Evolutionary conservation across 2,797 vertebrate genomes (phyloP).

Genomic region (Lagorchestes hirsutus): DNA sequence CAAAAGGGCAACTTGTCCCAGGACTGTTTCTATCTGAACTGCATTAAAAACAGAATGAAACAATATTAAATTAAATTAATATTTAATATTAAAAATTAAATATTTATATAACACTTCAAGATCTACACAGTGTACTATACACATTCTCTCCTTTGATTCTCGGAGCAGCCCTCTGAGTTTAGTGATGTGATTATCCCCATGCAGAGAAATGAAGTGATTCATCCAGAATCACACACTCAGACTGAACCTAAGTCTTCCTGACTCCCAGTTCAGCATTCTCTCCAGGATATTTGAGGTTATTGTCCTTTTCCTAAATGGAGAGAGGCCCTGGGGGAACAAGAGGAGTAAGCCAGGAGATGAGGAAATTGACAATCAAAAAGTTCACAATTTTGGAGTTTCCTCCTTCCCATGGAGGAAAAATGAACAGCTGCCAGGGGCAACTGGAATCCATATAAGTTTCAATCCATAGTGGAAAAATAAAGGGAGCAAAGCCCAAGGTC

Average conservation of each 20-base stretch:
- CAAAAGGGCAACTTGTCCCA: not conserved
- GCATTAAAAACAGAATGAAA: not conserved
- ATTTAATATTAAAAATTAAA: too few species aligned
- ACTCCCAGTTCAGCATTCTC: not conserved
- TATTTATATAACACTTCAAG: not conserved
- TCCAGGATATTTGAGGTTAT: not conserved
- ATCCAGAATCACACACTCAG: not conserved
- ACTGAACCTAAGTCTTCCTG: not conserved
- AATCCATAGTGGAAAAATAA: constrained; percentile 9
- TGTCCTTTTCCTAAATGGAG: not conserved
- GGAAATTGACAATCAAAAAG: not conserved
- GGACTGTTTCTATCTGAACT: not conserved
- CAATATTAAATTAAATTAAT: not conserved
- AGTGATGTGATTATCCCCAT: not conserved
- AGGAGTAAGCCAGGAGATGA: not conserved
- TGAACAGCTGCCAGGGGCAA: not conserved
- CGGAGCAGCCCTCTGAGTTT: not conserved
- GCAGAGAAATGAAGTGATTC: not conserved
- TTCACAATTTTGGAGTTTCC: not conserved
- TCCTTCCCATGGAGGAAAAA: not conserved
- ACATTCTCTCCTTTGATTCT: not conserved
- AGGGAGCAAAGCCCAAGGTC: constrained; percentile 13
- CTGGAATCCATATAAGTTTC: constrained; percentile 7
- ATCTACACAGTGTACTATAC: not conserved
- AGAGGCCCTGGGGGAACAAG: not conserved